Conservation (phyloP, 2,888 invertebrate genomes). For the Oscheius onirici region DNA sequence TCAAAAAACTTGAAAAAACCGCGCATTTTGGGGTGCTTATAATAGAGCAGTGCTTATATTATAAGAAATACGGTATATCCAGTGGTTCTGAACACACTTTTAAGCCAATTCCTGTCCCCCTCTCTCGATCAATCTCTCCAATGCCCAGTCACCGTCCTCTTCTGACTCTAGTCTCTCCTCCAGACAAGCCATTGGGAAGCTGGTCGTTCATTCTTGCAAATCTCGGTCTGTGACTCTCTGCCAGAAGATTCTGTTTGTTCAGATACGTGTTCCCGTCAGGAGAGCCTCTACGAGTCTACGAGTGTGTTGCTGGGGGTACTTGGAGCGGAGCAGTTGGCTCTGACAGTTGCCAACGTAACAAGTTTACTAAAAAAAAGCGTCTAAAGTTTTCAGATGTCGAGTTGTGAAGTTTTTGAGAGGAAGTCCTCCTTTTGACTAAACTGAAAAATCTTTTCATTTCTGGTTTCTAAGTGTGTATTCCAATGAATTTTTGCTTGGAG, state of each 20-base stretch:
- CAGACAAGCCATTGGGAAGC: neutral
- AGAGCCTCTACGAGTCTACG: conserved; percentile 1
- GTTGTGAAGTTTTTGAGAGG: neutral
- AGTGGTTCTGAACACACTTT: too few relatives aligned
- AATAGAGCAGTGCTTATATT: too few relatives aligned
- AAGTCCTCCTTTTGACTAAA: too few relatives aligned
- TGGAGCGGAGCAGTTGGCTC: neutral
- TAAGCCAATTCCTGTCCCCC: neutral
- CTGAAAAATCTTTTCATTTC: too few relatives aligned
- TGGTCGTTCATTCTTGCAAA: neutral
- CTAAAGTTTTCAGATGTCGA: neutral
- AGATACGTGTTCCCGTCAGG: neutral
- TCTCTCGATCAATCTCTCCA: neutral
- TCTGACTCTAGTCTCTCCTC: neutral
- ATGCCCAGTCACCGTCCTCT: neutral
- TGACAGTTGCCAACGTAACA: neutral
- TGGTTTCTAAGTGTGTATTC: too few relatives aligned
- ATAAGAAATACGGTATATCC: too few relatives aligned
- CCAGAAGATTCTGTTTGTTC: neutral
- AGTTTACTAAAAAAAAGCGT: too few relatives aligned
- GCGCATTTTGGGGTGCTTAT: too few relatives aligned
- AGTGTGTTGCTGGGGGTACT: neutral
- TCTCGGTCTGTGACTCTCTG: neutral
- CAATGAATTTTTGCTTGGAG: too few relatives aligned
- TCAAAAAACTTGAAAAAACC: too few relatives aligned